Conservation (phyloP, 2,888 invertebrate genomes). For the Odontomyia ornata region DNA sequence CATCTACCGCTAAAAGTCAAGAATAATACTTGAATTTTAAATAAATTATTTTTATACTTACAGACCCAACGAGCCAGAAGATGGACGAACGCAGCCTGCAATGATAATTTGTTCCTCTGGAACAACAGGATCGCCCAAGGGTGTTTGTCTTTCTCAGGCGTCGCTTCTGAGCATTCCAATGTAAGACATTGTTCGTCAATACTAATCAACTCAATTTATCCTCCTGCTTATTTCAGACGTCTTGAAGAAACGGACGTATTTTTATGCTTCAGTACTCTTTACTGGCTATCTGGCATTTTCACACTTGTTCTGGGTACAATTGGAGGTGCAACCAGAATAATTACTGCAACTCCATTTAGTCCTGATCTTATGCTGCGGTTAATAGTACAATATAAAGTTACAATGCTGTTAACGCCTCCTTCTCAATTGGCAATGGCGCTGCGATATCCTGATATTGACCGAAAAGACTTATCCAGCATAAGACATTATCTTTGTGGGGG, state of each 20-base stretch:
- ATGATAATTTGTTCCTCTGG: constrained; percentile 48
- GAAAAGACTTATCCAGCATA: constrained; percentile 54
- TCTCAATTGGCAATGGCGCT: constrained; percentile 55
- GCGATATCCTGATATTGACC: constrained; percentile 54
- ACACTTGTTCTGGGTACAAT: constrained; percentile 53
- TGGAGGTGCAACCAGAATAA: constrained; percentile 58
- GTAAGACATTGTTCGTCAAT: no score
- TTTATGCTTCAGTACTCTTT: constrained; percentile 53
- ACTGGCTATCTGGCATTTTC: constrained; percentile 53
- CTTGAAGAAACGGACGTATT: constrained; percentile 54
- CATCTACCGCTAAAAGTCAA: no score
- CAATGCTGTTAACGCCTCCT: constrained; percentile 56
- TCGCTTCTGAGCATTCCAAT: no score
- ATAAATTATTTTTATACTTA: not conserved
- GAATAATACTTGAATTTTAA: not conserved
- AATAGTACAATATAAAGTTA: constrained; percentile 57
- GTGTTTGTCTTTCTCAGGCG: constrained; percentile 44
- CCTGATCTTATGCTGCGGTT: constrained; percentile 57
- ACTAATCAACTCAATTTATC: not conserved
- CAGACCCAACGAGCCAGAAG: not conserved
- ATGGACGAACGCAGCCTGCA: constrained; percentile 3
- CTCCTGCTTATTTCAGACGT: not conserved
- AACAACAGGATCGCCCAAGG: constrained; percentile 47
- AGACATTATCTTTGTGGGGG: constrained; percentile 57
- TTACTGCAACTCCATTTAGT: constrained; percentile 56